phyloP scores from a whole-genome alignment of 2,797 vertebrate species.

The Rallus crepitans region DNA sequence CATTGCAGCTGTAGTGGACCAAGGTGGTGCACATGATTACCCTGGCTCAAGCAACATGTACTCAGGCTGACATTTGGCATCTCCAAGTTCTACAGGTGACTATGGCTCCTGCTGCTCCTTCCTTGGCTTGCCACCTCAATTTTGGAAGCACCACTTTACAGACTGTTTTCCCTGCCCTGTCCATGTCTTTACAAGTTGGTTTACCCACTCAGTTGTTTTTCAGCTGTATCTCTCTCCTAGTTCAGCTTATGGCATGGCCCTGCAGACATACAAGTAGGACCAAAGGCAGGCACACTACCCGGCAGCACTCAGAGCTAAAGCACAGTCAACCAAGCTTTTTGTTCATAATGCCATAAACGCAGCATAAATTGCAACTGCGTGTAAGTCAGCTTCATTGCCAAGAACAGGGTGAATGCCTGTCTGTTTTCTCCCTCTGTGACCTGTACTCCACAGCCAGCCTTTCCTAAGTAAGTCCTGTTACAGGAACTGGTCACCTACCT shows the following conservation, averaged over 20 bases:
- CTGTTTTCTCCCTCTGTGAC: not conserved
- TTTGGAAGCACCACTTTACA: not conserved
- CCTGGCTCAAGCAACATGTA: not conserved
- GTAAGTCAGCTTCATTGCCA: not conserved
- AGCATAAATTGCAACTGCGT: accelerated
- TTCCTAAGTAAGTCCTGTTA: not conserved
- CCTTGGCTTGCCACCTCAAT: not conserved
- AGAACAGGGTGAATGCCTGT: not conserved
- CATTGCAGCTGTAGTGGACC: not conserved
- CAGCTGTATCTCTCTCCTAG: not conserved
- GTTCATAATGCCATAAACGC: not conserved
- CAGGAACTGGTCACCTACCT: not conserved
- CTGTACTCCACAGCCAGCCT: not conserved
- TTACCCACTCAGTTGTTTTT: not conserved
- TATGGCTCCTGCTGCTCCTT: not conserved
- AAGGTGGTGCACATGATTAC: not conserved
- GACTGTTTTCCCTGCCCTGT: not conserved
- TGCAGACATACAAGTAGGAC: not conserved
- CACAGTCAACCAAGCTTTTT: not conserved
- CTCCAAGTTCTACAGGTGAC: not conserved
- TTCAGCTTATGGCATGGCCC: not conserved
- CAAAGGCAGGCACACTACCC: accelerated
- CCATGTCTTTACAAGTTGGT: not conserved
- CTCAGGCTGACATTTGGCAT: not conserved
- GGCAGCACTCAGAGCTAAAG: not conserved